A percentile compares a stretch with the other conserved stretches of the same genome.
These are phyloP conservation scores for Liolophura sinensis DNA, from an alignment of 1,140 invertebrate genomes.

Conservation along the genomic window DNA sequence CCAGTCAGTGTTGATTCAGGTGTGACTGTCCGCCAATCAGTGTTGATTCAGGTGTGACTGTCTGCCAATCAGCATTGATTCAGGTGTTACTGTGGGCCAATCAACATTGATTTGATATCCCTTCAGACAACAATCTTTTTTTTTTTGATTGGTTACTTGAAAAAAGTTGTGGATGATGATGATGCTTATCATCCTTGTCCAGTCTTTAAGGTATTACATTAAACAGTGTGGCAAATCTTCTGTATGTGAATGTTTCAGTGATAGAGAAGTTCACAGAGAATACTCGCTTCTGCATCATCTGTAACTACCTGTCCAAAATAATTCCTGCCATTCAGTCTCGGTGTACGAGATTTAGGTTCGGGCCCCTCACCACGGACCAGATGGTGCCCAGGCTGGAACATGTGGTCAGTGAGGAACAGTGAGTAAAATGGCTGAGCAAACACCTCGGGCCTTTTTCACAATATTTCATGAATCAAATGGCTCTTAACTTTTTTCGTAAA, in stretches of 20 bases:
- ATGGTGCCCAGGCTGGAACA: constrained; percentile 87
- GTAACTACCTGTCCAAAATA: constrained; percentile 98
- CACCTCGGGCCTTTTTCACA: not conserved
- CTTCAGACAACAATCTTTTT: no score
- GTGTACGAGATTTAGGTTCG: constrained; percentile 97
- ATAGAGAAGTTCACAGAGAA: constrained; percentile 99
- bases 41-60: no score
- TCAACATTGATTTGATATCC: no score
- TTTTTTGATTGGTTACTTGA: no score
- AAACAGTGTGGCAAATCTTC: no score
- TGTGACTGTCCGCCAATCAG: no score
- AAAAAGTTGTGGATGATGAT: no score
- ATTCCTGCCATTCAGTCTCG: constrained; percentile 97
- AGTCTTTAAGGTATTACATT: no score
- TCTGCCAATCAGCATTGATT: no score
- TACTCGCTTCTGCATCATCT: constrained; percentile 97
- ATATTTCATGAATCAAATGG: not conserved
- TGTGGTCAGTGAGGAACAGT: constrained; percentile 84
- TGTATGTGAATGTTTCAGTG: constrained; percentile 68
- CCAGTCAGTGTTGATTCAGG: no score
- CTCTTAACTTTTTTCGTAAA: not conserved
- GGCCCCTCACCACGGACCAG: constrained; percentile 80
- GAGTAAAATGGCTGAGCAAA: constrained; percentile 6
- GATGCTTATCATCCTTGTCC: no score
- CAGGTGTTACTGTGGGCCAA: no score